Percentiles rank a stretch among this genome's conserved stretches.
phyloP scores from a whole-genome alignment of 1,140 invertebrate genomes.

The Saccostrea cuccullata region DNA sequence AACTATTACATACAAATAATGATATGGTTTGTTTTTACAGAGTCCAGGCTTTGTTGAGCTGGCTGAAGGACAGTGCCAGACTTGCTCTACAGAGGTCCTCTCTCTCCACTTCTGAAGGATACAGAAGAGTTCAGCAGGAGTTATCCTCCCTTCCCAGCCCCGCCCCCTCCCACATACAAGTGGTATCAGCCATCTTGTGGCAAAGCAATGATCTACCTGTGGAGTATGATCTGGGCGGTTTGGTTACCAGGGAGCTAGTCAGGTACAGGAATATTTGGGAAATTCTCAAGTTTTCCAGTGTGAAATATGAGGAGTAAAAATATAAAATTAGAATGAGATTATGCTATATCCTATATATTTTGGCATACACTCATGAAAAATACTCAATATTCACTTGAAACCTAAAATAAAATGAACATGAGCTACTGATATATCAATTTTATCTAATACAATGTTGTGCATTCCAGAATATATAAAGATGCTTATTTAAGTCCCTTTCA shows the following conservation, averaged over 20 bases:
- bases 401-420: no score
- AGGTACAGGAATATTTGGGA: conserved; percentile 60
- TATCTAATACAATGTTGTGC: no score
- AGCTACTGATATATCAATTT: no score
- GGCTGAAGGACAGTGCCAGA: conserved; percentile 82
- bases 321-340: no score
- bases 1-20: no score
- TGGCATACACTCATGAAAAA: no score
- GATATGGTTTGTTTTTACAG: conserved; percentile 65
- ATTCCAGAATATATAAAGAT: no score
- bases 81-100: conserved; percentile 72
- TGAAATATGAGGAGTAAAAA: no score
- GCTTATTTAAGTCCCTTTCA: no score
- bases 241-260: conserved; percentile 73
- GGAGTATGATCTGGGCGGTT: conserved; percentile 77
- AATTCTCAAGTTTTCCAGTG: no score
- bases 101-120: conserved; percentile 54
- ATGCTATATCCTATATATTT: no score
- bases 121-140: conserved; percentile 72
- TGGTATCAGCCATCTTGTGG: conserved; percentile 90
- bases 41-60: conserved; percentile 82
- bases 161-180: conserved; percentile 82
- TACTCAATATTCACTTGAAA: no score
- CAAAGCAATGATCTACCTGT: conserved; percentile 83
- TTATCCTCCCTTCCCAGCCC: conserved; percentile 65